Evolutionary conservation across 2,797 vertebrate genomes (phyloP).

Genomic region (Loris lydekkerianus): DNA sequence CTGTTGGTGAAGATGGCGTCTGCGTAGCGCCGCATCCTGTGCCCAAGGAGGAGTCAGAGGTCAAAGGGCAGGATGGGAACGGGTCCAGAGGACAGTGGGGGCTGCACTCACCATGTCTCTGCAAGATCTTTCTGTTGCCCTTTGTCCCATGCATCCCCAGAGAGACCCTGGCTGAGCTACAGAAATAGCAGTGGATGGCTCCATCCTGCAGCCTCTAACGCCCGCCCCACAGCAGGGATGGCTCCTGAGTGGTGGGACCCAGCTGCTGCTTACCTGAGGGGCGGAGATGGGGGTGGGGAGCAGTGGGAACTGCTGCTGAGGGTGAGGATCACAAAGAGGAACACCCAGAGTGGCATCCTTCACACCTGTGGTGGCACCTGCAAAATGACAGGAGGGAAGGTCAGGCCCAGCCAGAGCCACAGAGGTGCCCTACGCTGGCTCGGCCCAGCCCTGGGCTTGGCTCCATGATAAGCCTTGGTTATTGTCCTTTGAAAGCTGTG

Average conservation of each 20-base stretch:
- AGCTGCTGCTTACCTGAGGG: constrained; percentile 91
- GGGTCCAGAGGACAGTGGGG: not conserved
- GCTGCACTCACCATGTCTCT: constrained; percentile 76
- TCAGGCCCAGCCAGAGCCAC: not conserved
- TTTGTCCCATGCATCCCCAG: constrained; percentile 70
- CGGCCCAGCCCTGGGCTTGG: not conserved
- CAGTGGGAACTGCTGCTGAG: constrained; percentile 90
- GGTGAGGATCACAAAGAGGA: constrained; percentile 92
- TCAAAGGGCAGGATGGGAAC: not conserved
- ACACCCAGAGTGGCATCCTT: constrained; percentile 92
- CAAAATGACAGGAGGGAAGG: constrained; percentile 30
- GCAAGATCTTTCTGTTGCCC: constrained; percentile 73
- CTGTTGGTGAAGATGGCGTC: constrained; percentile 97
- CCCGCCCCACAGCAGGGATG: not conserved
- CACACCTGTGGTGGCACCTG: constrained; percentile 75
- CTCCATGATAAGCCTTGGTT: not conserved
- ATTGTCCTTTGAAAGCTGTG: not conserved
- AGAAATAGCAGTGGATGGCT: not conserved
- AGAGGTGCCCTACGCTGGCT: not conserved
- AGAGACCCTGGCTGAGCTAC: constrained; percentile 74
- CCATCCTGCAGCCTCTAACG: not conserved
- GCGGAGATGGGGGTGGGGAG: constrained; percentile 91
- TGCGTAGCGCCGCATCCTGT: constrained; percentile 93
- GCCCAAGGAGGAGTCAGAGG: constrained; percentile 7
- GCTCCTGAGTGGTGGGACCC: accelerated